Conservation (phyloP, 2,113 vertebrate genomes). For the Phrynosoma platyrhinos region DNA sequence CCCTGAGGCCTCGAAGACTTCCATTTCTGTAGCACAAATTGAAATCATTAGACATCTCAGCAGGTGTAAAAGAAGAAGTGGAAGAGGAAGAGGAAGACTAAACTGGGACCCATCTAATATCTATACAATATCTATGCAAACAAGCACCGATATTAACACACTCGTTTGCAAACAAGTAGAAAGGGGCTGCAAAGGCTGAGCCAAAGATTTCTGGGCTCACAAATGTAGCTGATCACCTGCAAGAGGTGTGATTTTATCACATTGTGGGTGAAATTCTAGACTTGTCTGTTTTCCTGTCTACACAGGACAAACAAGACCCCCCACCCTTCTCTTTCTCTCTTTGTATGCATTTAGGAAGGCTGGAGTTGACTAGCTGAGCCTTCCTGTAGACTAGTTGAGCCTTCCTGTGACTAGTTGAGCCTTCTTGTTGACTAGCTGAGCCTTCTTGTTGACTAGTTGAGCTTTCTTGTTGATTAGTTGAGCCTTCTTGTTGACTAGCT, state of each 20-base stretch:
- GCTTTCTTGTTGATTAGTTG: no score
- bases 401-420: no score
- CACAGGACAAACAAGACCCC: no score
- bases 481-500: no score
- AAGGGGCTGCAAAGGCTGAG: neutral
- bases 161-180: neutral
- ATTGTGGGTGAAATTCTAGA: neutral
- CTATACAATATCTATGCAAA: rapidly evolving
- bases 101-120: rapidly evolving
- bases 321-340: no score
- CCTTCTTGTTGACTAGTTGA: no score
- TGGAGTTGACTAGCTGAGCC: no score
- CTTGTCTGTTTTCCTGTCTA: no score
- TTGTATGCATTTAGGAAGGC: no score
- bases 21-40: neutral
- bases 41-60: neutral
- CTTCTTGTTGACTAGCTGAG: no score
- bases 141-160: neutral
- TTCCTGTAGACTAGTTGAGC: no score
- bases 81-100: neutral
- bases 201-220: rapidly evolving
- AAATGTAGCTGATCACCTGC: neutral
- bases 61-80: neutral
- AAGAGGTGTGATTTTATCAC: neutral
- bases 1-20: neutral